Conservation (phyloP, 2,888 invertebrate species). For the Rutpela maculata region DNA sequence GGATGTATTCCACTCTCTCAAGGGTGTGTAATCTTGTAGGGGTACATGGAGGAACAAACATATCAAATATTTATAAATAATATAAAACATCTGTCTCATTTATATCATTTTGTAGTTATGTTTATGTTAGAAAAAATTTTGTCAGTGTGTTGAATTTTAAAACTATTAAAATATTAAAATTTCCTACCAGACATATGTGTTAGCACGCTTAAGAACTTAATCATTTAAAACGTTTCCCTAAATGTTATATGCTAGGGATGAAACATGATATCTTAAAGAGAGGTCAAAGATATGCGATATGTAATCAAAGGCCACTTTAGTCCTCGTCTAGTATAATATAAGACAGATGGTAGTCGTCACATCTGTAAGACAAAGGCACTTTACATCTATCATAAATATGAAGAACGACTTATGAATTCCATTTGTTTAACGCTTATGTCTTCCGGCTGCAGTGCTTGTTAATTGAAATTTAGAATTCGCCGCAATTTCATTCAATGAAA, state of each 20-base stretch:
- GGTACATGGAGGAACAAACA: neutral
- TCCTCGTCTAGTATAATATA: slow-evolving; percentile 21
- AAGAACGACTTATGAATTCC: neutral
- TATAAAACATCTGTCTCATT: neutral
- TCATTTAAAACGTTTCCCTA: slow-evolving; percentile 21
- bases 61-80: neutral
- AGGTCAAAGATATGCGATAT: slow-evolving; percentile 45
- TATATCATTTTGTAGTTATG: neutral
- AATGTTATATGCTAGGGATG: slow-evolving; percentile 23
- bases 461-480: neutral
- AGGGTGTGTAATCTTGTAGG: neutral
- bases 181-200: neutral
- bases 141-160: neutral
- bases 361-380: neutral
- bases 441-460: neutral
- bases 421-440: neutral
- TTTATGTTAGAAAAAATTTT: neutral
- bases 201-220: slow-evolving; percentile 15
- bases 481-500: neutral
- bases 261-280: slow-evolving; percentile 19
- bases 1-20: neutral
- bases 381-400: neutral
- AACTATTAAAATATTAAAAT: slow-evolving; percentile 4
- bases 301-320: slow-evolving; percentile 43
- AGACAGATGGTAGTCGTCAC: slow-evolving; percentile 43